phyloP scores from a whole-genome alignment of 2,113 vertebrate species.

The Myrmecophaga tridactyla region DNA sequence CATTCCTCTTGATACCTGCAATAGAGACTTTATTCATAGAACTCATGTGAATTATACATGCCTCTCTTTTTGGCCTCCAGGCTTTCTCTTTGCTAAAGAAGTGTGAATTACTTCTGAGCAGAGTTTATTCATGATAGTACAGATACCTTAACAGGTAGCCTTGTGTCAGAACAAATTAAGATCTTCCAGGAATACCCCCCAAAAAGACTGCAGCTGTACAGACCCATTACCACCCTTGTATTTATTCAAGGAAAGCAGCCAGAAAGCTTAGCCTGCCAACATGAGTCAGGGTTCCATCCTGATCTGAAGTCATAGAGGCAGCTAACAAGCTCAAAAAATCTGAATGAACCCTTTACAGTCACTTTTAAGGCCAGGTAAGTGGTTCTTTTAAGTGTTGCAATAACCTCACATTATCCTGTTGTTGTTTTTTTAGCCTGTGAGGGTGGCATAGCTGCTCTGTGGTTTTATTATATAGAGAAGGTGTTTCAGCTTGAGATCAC shows the following conservation, averaged over 20 bases:
- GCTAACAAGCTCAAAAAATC: not conserved
- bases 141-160: not conserved
- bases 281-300: accelerated
- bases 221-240: too few relatives aligned
- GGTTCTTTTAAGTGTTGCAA: not conserved
- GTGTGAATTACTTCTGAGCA: not conserved
- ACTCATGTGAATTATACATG: accelerated
- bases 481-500: not conserved
- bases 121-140: not conserved
- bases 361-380: not conserved
- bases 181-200: not conserved
- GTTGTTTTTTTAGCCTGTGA: not conserved
- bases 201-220: too few relatives aligned
- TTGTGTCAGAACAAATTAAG: not conserved
- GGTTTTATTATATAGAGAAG: not conserved
- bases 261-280: not conserved
- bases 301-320: not conserved
- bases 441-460: not conserved
- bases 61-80: not conserved
- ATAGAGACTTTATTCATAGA: not conserved
- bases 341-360: not conserved
- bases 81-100: not conserved
- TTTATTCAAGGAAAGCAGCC: not conserved
- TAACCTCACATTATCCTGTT: not conserved
- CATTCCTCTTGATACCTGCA: accelerated